These are phyloP conservation scores for Ceratotherium simum DNA, from an alignment of 2,113 vertebrate species.

Conservation along the genomic window DNA sequence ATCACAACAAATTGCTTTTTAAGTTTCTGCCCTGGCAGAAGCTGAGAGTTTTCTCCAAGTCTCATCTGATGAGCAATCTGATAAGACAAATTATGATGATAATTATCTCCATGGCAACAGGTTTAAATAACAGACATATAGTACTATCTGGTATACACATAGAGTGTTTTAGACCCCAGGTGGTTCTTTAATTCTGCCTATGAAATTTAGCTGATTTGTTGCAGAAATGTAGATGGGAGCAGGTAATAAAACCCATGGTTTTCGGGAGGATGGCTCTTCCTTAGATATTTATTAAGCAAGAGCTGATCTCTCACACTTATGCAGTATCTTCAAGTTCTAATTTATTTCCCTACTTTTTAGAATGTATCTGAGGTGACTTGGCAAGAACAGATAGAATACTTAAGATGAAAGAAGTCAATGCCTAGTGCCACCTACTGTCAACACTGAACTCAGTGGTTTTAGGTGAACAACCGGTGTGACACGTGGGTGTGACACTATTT, in stretches of 20 bases:
- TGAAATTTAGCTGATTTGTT: not conserved
- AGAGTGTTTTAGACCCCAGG: not conserved
- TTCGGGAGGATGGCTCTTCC: not conserved
- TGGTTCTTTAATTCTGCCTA: not conserved
- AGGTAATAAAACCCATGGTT: not conserved
- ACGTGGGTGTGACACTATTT: not conserved
- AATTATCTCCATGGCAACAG: conserved; percentile 62
- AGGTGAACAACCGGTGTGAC: not conserved
- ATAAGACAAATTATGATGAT: not conserved
- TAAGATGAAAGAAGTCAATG: conserved; percentile 31
- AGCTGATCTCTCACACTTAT: not conserved
- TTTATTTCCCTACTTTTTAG: not conserved
- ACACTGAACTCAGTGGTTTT: not conserved
- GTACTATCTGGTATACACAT: not conserved
- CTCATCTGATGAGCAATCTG: conserved; percentile 25
- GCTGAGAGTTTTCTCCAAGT: conserved; percentile 23
- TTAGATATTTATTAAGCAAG: conserved; percentile 32
- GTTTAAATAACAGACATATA: not conserved
- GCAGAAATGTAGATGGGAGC: not conserved
- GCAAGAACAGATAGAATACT: not conserved
- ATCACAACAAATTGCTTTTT: not conserved
- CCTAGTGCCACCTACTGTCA: conserved; percentile 51
- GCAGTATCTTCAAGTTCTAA: not conserved
- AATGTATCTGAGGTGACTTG: not conserved
- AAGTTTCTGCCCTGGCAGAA: conserved; percentile 8